Evolutionary conservation across 2,888 invertebrate species (phyloP), one percentile per base, ranked within the genome.

Genomic region (Lasioglossum zephyrum): DNA sequence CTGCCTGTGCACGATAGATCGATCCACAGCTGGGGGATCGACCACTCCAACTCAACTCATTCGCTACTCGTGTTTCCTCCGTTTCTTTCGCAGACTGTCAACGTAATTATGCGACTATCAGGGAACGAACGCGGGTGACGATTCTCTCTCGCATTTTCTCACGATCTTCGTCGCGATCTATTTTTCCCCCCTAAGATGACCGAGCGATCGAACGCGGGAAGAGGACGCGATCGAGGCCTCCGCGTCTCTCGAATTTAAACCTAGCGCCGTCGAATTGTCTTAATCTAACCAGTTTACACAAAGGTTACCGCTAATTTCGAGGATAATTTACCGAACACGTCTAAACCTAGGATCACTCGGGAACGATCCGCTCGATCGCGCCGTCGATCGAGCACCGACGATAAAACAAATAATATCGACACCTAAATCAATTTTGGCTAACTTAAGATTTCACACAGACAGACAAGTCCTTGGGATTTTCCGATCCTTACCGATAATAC

Each of bases 81-180:
- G 81, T 80, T 39, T 57, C n/a, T 76, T 73, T 53, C 49, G 76
- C 72, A 57, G 72, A 47, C 22, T 70, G n/a, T 70, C 39, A 87
- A 85, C 83, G 84, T 53, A 88, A 91, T 88, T 85, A 63, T 31
- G 31, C 72, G 79, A 91, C 88, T 88, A 89, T 82, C 36, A 39
- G 69, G 76, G 73, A 49, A 74, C 8, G 82, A 79, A 69, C 69
- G 69, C 39, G 84, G 80, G 89, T 80, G 82, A 86, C 91, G 91
- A 81, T 66, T 70, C 11, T 4, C 66, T 8, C 31, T 18, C 18
- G 66, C 18, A 26, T 6, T 36, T 18, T 2, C 16, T 5, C 73
- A 16, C 66, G 77, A 66, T 66, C 36, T n/a, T 18, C 22, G 26
- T 53, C 49, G 16, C 18, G 26, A 60, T 60, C 4, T 26, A 31